These are phyloP conservation scores for Xerus rutilus DNA, from an alignment of 2,797 vertebrate genomes.

Conservation along the genomic window DNA sequence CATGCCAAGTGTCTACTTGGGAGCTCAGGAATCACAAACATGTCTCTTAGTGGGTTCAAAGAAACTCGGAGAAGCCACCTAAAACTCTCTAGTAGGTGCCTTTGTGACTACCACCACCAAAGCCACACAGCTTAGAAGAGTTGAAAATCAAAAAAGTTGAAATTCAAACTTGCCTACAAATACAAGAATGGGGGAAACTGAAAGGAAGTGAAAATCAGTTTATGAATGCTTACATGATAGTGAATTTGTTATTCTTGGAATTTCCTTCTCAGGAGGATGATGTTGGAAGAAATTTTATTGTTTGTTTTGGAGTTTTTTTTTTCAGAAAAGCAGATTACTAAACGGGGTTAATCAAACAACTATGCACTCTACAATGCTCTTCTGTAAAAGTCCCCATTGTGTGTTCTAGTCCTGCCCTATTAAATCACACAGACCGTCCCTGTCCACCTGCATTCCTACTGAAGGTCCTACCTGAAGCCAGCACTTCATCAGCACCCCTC, in stretches of 20 bases:
- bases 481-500: neutral
- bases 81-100: too few species aligned
- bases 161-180: neutral
- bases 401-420: neutral
- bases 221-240: neutral
- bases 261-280: neutral
- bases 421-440: rapidly evolving
- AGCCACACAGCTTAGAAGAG: neutral
- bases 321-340: neutral
- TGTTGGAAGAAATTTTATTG: neutral
- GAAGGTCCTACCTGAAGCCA: neutral
- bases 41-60: neutral
- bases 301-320: neutral
- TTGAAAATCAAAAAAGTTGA: neutral
- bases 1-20: neutral
- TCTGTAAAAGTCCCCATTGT: neutral
- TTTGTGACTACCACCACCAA: neutral
- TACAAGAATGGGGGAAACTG: neutral
- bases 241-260: neutral
- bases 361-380: neutral
- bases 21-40: neutral
- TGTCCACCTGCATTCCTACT: too few species aligned
- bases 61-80: neutral
- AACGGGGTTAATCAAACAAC: neutral
- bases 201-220: neutral